Percentiles rank a stretch among this genome's conserved stretches.
phyloP scores from a whole-genome alignment of 2,113 vertebrate species.

The Paedocypris sp. region DNA sequence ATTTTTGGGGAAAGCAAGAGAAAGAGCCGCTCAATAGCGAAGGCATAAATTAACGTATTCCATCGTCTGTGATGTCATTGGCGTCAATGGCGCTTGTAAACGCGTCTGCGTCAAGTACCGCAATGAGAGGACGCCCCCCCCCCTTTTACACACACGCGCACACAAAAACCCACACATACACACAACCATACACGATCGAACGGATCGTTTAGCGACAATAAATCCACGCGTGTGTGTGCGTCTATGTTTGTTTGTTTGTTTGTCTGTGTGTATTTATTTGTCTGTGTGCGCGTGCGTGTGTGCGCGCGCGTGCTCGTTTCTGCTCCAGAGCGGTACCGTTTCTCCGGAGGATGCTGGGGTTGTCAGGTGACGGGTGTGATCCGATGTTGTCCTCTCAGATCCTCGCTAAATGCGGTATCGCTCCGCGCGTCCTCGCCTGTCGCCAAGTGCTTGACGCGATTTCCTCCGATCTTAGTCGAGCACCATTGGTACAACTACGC shows the following conservation, averaged over 20 bases:
- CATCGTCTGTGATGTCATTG: conserved; percentile 8
- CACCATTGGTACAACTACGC: conserved; percentile 56
- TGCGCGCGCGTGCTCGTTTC: too few relatives aligned
- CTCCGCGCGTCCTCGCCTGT: conserved; percentile 29
- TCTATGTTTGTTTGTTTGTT: too few relatives aligned
- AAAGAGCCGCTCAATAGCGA: conserved; percentile 29
- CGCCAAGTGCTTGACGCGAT: conserved; percentile 33
- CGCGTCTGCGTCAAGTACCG: conserved; percentile 58
- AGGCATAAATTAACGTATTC: conserved; percentile 25
- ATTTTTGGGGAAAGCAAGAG: not conserved
- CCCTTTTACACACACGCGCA: not conserved
- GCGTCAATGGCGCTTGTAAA: conserved; percentile 40
- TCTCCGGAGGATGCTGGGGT: conserved; percentile 56
- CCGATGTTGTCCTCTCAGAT: conserved; percentile 29
- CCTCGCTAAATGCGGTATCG: not conserved
- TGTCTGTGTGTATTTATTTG: too few relatives aligned
- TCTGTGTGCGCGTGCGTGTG: too few relatives aligned
- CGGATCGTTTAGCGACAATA: too few relatives aligned
- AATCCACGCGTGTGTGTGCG: too few relatives aligned
- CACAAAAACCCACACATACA: not conserved
- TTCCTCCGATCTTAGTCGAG: conserved; percentile 44
- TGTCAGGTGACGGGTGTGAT: conserved; percentile 60
- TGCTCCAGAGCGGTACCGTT: conserved; percentile 60
- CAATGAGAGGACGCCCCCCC: conserved; percentile 50
- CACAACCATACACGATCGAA: not conserved